Percentiles rank a stretch among this genome's conserved stretches.
Conservation (phyloP, 2,888 invertebrate genomes). For the Tachystola acroxantha region DNA sequence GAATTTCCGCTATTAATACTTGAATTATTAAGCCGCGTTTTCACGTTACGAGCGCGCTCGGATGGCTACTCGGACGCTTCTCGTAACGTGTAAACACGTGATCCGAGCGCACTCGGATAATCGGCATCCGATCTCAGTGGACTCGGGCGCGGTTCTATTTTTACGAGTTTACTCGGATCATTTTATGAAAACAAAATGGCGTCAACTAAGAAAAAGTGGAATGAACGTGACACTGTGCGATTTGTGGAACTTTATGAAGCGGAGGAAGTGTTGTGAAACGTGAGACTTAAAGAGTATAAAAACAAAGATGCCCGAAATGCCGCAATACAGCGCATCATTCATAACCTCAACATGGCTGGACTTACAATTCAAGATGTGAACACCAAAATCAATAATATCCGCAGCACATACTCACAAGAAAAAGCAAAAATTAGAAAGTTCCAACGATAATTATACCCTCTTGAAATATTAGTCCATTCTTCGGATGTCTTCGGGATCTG, state of each 20-base stretch:
- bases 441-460: not conserved
- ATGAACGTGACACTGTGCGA: constrained; percentile 2
- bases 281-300: not conserved
- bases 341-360: not conserved
- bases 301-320: not conserved
- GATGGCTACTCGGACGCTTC: no score
- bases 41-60: no score
- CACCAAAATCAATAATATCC: constrained; percentile 11
- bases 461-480: constrained; percentile 1
- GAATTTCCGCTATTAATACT: no score
- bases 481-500: constrained; percentile 2
- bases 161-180: not conserved
- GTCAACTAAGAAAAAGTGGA: not conserved
- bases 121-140: not conserved
- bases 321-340: not conserved
- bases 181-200: not conserved
- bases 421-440: constrained; percentile 4
- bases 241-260: constrained; percentile 12
- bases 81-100: no score
- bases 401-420: constrained; percentile 7
- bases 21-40: no score
- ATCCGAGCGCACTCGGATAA: not conserved
- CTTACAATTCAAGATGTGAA: constrained; percentile 3
- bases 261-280: not conserved
- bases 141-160: not conserved